A percentile compares a stretch with the other conserved stretches of the same genome.
Conservation (phyloP, 1,140 invertebrate genomes). For the Stegodyphus dumicola region DNA sequence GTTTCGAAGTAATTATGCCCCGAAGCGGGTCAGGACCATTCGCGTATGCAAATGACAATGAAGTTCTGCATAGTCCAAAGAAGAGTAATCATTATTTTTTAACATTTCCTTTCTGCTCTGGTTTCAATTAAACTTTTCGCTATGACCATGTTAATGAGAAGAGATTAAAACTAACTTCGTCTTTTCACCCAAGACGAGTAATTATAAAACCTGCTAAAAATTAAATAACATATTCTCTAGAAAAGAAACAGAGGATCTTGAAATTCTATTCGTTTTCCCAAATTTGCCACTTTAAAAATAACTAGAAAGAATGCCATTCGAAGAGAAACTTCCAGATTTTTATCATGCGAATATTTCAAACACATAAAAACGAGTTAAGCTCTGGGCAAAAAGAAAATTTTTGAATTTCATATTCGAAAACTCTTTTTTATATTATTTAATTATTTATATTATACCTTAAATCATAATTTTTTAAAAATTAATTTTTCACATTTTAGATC, state of each 20-base stretch:
- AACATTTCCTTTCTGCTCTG: slow-evolving; percentile 15
- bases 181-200: slow-evolving; percentile 21
- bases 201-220: slow-evolving; percentile 43
- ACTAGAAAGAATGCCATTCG: too few relatives aligned
- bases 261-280: background rate
- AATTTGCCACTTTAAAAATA: too few relatives aligned
- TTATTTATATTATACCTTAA: too few relatives aligned
- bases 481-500: too few relatives aligned
- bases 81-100: slow-evolving; percentile 35
- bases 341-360: too few relatives aligned
- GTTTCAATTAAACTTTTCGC: slow-evolving; percentile 50
- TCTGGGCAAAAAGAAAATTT: too few relatives aligned
- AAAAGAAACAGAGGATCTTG: background rate
- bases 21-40: background rate
- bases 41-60: slow-evolving; percentile 49
- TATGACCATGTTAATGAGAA: slow-evolving; percentile 44
- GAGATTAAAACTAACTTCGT: slow-evolving; percentile 33
- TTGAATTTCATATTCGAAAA: too few relatives aligned
- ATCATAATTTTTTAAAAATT: too few relatives aligned
- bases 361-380: too few relatives aligned
- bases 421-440: too few relatives aligned
- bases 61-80: slow-evolving; percentile 20
- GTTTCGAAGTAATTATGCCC: slow-evolving; percentile 51
- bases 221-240: slow-evolving; percentile 7
- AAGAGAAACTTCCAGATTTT: too few relatives aligned